Evolutionary conservation across 2,797 vertebrate species (phyloP).

Genomic region (Gephyroberyx darwinii): DNA sequence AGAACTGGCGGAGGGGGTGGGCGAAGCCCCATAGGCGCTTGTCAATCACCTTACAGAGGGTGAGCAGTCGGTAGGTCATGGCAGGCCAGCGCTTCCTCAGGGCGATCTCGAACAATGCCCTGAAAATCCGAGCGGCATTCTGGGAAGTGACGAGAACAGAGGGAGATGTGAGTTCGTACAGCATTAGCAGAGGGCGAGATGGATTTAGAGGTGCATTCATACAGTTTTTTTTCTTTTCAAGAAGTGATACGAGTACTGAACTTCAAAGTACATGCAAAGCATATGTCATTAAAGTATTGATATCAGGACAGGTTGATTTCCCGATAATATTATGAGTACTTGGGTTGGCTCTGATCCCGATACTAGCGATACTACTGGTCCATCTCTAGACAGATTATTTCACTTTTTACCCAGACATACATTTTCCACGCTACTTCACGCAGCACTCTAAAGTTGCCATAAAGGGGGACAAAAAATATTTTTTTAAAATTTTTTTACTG

Average conservation of each 20-base stretch:
- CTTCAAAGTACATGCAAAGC: no score
- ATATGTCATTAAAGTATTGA: no score
- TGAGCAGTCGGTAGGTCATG: slow-evolving; percentile 96
- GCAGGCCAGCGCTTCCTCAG: slow-evolving; percentile 95
- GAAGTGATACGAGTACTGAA: no score
- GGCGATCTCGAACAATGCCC: slow-evolving; percentile 96
- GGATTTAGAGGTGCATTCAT: no score
- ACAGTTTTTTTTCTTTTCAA: no score
- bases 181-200: no score
- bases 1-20: slow-evolving; percentile 94
- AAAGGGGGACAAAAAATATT: neutral
- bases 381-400: neutral
- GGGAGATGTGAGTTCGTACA: neutral
- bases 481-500: slow-evolving; percentile 5
- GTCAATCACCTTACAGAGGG: slow-evolving; percentile 96
- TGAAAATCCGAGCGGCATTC: slow-evolving; percentile 96
- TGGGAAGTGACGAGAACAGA: slow-evolving; percentile 60
- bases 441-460: neutral
- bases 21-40: slow-evolving; percentile 95
- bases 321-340: no score
- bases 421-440: neutral
- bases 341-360: neutral
- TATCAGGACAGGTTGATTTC: no score
- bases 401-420: neutral
- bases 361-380: neutral